Evolutionary conservation across 2,113 vertebrate genomes (phyloP), one percentile per base, ranked within the genome.

Genomic region (Oreochromis aureus): DNA sequence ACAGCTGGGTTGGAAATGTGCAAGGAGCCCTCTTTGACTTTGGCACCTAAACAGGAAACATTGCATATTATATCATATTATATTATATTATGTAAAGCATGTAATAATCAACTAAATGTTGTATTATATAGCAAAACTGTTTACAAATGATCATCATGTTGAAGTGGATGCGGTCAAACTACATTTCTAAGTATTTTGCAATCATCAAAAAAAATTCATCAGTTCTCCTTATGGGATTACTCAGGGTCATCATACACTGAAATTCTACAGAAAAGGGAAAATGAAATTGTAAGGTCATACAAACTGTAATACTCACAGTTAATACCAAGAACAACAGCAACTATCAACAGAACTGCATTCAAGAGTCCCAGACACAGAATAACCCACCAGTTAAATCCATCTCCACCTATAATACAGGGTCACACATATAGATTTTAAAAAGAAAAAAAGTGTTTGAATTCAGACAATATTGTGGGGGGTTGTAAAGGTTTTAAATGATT

Each of bases 271-370:
- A 18, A 18, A 18, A 51, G 16, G 16, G 16, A 18, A 51, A 12
- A 6, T 18, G 3, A 51, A 18, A 16, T 16, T 16, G 15, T 16
- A 16, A 51, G 16, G 16, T 10, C 36, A 6, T 1, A 15, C 9
- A 9, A 69, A 15, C 10, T 32, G 10, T 53, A 1, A 12, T 82
- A 95, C 93, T 95, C 73, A 95, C 94, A 93, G 18, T 89, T 90
- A 15, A 90, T 34, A 32, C 88, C 86, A 27, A 94, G 63, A 58
- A 55, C 91, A 54, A 93, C 76, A n/a, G 93, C 89, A 61, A 30
- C 11, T 44, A 89, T 76, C 10, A 55, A 9, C 54, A 55, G 54
- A 24, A 55, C 19, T 5, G 22, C 53, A 3, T 94, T 91, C 78
- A 95, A 32, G 27, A 93, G 55, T 39, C 90, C 94, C 30, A 95